Conservation (phyloP, 2,113 vertebrate genomes). For the Pollimyrus isidori region DNA sequence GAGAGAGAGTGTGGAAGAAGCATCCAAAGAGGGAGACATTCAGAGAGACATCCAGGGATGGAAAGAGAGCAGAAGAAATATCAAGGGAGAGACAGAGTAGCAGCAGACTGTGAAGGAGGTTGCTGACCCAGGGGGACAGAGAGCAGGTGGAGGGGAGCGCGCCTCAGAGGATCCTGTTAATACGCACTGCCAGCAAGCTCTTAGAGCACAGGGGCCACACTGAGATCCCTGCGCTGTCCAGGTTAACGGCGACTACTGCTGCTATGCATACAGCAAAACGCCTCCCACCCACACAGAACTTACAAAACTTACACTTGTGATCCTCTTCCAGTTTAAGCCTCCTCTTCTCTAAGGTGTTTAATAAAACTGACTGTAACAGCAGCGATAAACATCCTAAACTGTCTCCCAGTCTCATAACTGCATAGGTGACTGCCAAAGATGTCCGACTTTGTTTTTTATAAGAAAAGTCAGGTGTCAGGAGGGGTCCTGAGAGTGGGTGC, state of each 20-base stretch:
- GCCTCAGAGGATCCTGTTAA: background rate
- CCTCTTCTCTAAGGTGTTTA: background rate
- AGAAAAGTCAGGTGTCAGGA: background rate
- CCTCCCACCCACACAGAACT: background rate
- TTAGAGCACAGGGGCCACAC: background rate
- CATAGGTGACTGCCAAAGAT: background rate
- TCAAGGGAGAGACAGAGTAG: background rate
- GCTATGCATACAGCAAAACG: background rate
- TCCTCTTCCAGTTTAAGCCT: background rate
- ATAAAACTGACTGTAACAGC: background rate
- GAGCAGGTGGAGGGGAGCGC: constrained; percentile 25
- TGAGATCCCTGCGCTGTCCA: background rate
- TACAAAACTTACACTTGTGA: background rate
- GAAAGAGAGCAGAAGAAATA: background rate
- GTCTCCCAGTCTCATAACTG: background rate
- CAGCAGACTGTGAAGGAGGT: background rate
- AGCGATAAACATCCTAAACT: background rate
- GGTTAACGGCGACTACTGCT: background rate
- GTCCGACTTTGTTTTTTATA: background rate
- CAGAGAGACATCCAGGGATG: background rate
- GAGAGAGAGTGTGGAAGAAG: background rate
- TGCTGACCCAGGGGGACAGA: constrained; percentile 15
- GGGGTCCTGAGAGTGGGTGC: background rate
- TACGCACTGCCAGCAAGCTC: background rate
- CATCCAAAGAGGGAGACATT: background rate